A percentile compares a stretch with the other conserved stretches of the same genome.
phyloP scores from a whole-genome alignment of 2,888 invertebrate species.

The Drosophila vallismaia region DNA sequence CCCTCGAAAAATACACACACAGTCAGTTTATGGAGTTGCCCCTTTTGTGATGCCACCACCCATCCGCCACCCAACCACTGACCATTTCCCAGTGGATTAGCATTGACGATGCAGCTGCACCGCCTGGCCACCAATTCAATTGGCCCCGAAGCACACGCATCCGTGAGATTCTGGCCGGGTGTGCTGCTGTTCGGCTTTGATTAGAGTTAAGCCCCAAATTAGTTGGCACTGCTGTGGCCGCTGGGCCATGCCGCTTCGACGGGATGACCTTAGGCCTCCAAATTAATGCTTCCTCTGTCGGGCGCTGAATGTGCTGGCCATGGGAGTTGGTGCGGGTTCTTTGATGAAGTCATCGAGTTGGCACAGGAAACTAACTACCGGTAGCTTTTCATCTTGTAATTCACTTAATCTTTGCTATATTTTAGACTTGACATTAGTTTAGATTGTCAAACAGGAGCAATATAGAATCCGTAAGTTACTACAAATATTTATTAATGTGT shows the following conservation, averaged over 20 bases:
- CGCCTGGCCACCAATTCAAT: constrained; percentile 16
- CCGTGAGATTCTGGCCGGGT: constrained; percentile 23
- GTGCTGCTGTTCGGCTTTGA: constrained; percentile 65
- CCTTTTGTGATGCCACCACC: constrained; percentile 12
- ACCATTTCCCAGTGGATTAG: constrained; percentile 25
- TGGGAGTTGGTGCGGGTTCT: constrained; percentile 2
- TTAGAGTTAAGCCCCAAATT: constrained; percentile 77
- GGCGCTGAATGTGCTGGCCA: neutral
- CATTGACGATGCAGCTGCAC: constrained; percentile 23
- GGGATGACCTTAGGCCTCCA: constrained; percentile 35
- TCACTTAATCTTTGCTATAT: neutral
- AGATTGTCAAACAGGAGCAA: too few relatives aligned
- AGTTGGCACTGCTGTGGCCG: constrained; percentile 52
- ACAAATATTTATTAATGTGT: neutral
- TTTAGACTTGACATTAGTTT: too few relatives aligned
- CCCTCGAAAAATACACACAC: neutral
- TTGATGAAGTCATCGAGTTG: constrained; percentile 35
- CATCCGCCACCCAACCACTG: constrained; percentile 1
- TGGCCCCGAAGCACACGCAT: constrained; percentile 27
- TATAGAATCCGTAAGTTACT: too few relatives aligned
- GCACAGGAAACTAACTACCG: neutral
- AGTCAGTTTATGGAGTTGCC: neutral
- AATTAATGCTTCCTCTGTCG: constrained; percentile 29
- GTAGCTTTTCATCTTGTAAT: neutral
- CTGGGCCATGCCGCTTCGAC: constrained; percentile 30